phyloP scores from a whole-genome alignment of 2,797 vertebrate genomes.

The Aulostomus chinensis region DNA sequence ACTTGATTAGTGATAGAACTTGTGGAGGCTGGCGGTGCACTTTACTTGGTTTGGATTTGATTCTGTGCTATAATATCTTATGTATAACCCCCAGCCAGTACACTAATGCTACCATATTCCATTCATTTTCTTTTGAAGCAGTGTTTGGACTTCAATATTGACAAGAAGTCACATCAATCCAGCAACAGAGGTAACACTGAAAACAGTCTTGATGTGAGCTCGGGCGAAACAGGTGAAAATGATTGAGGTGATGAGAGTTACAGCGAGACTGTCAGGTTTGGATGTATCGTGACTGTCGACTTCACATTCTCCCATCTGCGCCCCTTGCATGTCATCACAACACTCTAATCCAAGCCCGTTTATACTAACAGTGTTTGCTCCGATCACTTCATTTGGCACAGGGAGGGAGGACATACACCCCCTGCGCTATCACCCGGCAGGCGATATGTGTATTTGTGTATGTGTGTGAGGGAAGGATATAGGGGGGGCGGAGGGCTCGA shows the following conservation, averaged over 20 bases:
- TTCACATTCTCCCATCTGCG: conserved; percentile 53
- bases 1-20: too few species aligned
- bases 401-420: conserved; percentile 33
- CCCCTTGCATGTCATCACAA: conserved; percentile 50
- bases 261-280: conserved; percentile 3
- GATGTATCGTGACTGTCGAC: conserved; percentile 48
- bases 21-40: too few species aligned
- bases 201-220: not conserved
- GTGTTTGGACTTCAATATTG: too few species aligned
- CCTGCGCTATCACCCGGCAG: conserved; percentile 26
- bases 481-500: conserved; percentile 30
- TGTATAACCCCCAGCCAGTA: too few species aligned
- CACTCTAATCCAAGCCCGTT: conserved; percentile 53
- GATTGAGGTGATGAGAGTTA: conserved; percentile 7
- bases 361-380: conserved; percentile 37
- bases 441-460: conserved; percentile 12
- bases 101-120: too few species aligned
- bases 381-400: conserved; percentile 61
- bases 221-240: conserved; percentile 13
- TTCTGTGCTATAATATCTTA: too few species aligned
- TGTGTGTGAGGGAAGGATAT: conserved; percentile 35
- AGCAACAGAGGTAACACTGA: too few species aligned
- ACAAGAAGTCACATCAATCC: too few species aligned
- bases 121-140: too few species aligned
- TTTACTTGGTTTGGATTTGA: too few species aligned